Percentiles rank a stretch among this genome's conserved stretches.
Conservation (phyloP, 1,140 invertebrate genomes). For the Penaeus vannamei region DNA sequence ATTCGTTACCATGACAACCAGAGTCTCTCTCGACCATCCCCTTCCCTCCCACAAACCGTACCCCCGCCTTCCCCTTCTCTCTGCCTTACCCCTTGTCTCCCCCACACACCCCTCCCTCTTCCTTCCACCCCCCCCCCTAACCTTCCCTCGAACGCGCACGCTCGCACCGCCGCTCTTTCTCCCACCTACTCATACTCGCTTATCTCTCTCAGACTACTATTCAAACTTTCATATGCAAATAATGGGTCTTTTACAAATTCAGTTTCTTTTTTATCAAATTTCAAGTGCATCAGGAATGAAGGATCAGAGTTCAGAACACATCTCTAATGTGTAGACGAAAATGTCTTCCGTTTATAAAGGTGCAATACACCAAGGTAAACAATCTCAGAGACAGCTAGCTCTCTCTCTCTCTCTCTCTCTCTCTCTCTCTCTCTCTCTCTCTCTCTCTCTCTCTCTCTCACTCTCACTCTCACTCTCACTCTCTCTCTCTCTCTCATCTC, state of each 20-base stretch:
- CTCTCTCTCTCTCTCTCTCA: conserved; percentile 40
- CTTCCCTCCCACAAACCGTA: background rate
- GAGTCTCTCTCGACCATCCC: conserved; percentile 5
- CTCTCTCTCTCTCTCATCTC: background rate
- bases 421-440: conserved; percentile 39
- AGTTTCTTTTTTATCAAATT: no score
- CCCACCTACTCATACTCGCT: background rate
- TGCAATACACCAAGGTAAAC: no score
- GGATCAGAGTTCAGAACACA: no score
- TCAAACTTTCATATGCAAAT: no score
- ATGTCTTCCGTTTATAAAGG: no score
- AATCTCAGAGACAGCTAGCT: background rate
- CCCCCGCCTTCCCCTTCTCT: background rate
- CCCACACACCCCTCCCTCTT: background rate
- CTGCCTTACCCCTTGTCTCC: background rate
- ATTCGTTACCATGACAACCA: conserved; percentile 31
- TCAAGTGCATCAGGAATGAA: no score
- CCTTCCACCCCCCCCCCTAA: conserved; percentile 5
- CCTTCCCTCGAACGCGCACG: conserved; percentile 5
- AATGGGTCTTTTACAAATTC: no score
- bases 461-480: conserved; percentile 36
- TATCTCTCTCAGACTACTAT: conserved; percentile 11
- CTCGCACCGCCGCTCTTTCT: background rate
- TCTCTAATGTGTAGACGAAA: no score
- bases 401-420: background rate